Evolutionary conservation across 2,888 invertebrate species (phyloP).

Genomic region (Drosophila mercatorum): DNA sequence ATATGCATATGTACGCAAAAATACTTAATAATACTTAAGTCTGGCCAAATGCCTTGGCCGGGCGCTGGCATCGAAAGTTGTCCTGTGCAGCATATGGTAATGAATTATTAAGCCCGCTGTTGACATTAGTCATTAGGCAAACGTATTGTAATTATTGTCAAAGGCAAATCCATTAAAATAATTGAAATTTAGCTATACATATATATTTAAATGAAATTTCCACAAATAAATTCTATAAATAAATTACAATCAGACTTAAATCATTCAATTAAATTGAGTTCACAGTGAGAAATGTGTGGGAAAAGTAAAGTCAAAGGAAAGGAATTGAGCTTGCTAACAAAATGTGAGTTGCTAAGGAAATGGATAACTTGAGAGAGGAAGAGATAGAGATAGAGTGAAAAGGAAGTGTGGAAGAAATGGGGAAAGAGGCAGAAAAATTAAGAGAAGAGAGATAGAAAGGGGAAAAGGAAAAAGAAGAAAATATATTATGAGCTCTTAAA

Average conservation of each 20-base stretch:
- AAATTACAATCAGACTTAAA: neutral
- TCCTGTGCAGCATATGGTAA: slow-evolving; percentile 46
- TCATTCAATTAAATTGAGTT: neutral
- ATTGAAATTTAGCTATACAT: neutral
- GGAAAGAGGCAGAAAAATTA: too few species aligned
- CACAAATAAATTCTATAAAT: neutral
- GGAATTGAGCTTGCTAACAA: neutral
- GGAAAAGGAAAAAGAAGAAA: neutral
- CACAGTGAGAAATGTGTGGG: neutral
- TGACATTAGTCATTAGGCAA: slow-evolving; percentile 46
- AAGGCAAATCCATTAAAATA: slow-evolving; percentile 5
- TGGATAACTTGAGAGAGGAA: neutral
- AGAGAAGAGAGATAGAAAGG: neutral
- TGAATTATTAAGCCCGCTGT: slow-evolving; percentile 63
- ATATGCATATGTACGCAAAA: slow-evolving; percentile 65
- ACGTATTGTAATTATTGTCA: slow-evolving; percentile 32
- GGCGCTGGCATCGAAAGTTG: slow-evolving; percentile 26
- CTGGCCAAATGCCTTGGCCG: slow-evolving; percentile 31
- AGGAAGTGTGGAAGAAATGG: neutral
- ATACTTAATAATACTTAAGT: slow-evolving; percentile 56
- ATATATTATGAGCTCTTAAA: neutral
- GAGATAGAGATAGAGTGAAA: too few species aligned
- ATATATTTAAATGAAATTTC: neutral
- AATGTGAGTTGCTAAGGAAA: neutral
- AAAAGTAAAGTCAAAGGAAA: neutral